These are phyloP conservation scores for Holacanthus passer DNA, from an alignment of 2,113 vertebrate species.

Conservation along the genomic window DNA sequence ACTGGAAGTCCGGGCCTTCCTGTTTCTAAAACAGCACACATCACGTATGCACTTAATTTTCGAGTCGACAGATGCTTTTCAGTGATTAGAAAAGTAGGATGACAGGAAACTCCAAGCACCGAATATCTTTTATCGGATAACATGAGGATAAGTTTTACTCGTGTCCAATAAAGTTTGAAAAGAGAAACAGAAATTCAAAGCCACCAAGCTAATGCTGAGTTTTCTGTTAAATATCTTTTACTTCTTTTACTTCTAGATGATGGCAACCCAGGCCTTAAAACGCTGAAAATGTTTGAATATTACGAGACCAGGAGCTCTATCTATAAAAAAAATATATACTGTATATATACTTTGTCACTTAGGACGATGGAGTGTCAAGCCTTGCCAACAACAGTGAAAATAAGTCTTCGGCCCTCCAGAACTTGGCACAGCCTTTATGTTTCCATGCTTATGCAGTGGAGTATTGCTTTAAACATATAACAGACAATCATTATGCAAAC, in stretches of 20 bases:
- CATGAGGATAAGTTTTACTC: background rate
- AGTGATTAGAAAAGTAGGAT: slow-evolving; percentile 6
- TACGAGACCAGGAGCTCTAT: background rate
- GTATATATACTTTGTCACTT: slow-evolving; percentile 8
- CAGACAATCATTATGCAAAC: slow-evolving; percentile 38
- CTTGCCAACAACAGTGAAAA: slow-evolving; percentile 15
- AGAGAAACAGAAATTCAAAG: background rate
- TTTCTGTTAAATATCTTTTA: background rate
- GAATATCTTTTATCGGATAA: background rate
- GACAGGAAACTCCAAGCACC: slow-evolving; percentile 12
- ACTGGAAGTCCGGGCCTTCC: slow-evolving; percentile 60
- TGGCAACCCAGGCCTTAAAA: background rate
- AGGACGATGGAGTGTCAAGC: background rate
- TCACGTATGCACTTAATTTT: background rate
- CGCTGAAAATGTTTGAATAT: slow-evolving; percentile 1
- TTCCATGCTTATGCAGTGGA: slow-evolving; percentile 37
- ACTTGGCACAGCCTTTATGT: slow-evolving; percentile 38
- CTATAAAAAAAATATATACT: background rate
- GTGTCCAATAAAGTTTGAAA: background rate
- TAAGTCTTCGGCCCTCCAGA: background rate
- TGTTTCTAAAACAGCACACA: slow-evolving; percentile 46
- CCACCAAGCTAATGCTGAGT: background rate
- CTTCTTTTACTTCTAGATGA: background rate
- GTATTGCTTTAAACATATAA: slow-evolving; percentile 40
- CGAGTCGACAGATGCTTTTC: slow-evolving; percentile 38